Evolutionary conservation across 2,113 vertebrate species (phyloP).

Genomic region (Mus spicilegus): DNA sequence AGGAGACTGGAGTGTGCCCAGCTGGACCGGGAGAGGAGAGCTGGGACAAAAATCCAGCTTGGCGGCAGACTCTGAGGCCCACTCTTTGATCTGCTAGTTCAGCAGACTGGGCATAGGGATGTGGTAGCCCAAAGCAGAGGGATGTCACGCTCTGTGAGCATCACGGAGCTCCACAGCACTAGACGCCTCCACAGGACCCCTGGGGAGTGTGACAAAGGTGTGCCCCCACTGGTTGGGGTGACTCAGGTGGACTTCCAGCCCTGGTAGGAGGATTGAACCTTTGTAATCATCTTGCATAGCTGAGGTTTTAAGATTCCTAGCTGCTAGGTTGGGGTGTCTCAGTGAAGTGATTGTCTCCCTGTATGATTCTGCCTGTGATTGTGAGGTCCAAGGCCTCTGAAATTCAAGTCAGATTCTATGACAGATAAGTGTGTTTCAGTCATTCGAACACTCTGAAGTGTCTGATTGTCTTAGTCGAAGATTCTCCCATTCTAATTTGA

Average conservation of each 20-base stretch:
- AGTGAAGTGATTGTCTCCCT: conserved; percentile 19
- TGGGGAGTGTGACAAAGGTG: neutral
- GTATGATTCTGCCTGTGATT: conserved; percentile 23
- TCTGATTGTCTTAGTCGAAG: conserved; percentile 69
- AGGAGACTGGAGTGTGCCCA: conserved; percentile 72
- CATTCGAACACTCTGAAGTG: conserved; percentile 47
- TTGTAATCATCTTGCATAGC: neutral
- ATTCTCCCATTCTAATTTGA: conserved; percentile 63
- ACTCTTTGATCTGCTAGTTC: neutral
- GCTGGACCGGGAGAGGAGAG: conserved; percentile 54
- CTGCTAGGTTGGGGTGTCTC: neutral
- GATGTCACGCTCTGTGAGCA: neutral
- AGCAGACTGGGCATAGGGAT: conserved; percentile 35
- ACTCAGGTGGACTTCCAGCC: neutral
- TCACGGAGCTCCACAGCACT: neutral
- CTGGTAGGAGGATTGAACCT: neutral
- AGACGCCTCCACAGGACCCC: neutral
- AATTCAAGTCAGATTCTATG: conserved; percentile 56
- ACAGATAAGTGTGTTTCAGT: conserved; percentile 64
- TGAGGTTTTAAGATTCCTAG: conserved; percentile 20
- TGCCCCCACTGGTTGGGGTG: neutral
- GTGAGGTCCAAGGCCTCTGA: conserved; percentile 58
- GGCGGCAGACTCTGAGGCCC: conserved; percentile 19
- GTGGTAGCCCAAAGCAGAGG: neutral
- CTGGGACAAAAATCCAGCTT: conserved; percentile 46